Evolutionary conservation across 1,140 invertebrate genomes (phyloP).

Genomic region (Pseudomyrmex cubaensis): DNA sequence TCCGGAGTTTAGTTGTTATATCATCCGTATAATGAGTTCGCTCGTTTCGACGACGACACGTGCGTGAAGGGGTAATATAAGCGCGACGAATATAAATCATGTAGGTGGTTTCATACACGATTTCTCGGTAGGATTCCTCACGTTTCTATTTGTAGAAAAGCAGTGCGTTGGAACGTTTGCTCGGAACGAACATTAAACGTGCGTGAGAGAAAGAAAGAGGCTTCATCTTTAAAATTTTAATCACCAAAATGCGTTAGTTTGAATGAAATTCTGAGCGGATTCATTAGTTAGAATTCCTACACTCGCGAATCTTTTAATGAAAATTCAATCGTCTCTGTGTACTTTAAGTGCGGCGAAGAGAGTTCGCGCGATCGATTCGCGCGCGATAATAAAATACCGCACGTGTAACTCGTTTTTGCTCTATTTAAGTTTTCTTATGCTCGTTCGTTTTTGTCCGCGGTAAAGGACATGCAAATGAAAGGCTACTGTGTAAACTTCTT

Average conservation of each 20-base stretch:
- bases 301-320: not conserved
- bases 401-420: not conserved
- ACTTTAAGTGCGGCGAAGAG: not conserved
- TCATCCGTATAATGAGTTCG: not conserved
- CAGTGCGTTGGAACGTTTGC: not conserved
- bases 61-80: not conserved
- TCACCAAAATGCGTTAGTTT: not conserved
- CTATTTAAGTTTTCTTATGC: not conserved
- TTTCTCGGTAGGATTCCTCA: not conserved
- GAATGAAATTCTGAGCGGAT: not conserved
- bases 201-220: not conserved
- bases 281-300: no score
- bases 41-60: not conserved
- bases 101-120: not conserved
- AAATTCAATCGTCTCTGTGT: not conserved
- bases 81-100: not conserved
- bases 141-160: not conserved
- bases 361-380: not conserved
- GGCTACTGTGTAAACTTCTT: not conserved
- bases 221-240: not conserved
- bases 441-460: not conserved
- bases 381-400: not conserved
- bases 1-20: slow-evolving; percentile 17
- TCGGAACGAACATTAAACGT: no score
- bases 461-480: not conserved